These are phyloP conservation scores for Heloderma charlesbogerti DNA, from an alignment of 2,113 vertebrate genomes.

Conservation along the genomic window DNA sequence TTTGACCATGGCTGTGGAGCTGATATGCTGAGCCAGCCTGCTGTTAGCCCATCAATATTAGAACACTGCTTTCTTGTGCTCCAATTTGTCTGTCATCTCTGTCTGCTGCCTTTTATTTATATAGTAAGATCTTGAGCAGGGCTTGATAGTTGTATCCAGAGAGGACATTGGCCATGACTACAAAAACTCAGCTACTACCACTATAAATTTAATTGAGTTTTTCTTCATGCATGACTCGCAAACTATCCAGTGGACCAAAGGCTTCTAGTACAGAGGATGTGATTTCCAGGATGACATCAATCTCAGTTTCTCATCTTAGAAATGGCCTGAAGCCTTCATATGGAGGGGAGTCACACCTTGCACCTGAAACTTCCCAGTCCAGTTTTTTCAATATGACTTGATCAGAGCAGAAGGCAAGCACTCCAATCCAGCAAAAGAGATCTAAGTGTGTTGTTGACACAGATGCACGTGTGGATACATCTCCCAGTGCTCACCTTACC, in stretches of 20 bases:
- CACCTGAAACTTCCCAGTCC: not conserved
- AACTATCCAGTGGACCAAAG: not conserved
- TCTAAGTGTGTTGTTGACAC: too few relatives aligned
- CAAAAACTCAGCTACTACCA: not conserved
- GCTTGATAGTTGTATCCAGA: not conserved
- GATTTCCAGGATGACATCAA: not conserved
- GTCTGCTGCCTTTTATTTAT: constrained; percentile 24
- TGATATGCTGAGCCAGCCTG: constrained; percentile 14
- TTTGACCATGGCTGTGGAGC: not conserved
- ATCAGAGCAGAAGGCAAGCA: not conserved
- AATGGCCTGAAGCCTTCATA: not conserved
- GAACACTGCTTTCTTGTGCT: constrained; percentile 16
- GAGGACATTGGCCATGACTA: not conserved
- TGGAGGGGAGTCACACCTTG: not conserved
- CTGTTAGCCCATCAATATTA: constrained; percentile 18
- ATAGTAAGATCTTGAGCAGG: not conserved
- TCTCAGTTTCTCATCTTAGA: not conserved
- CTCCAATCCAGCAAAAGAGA: not conserved
- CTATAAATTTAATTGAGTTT: constrained; percentile 12
- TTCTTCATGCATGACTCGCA: not conserved
- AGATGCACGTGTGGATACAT: not conserved
- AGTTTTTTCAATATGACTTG: not conserved
- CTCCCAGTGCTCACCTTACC: not conserved
- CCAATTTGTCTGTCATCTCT: constrained; percentile 12
- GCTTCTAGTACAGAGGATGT: not conserved